Base-by-base conservation (phyloP, 2,113 vertebrate genomes). In the Poeciliopsis prolifica region DNA sequence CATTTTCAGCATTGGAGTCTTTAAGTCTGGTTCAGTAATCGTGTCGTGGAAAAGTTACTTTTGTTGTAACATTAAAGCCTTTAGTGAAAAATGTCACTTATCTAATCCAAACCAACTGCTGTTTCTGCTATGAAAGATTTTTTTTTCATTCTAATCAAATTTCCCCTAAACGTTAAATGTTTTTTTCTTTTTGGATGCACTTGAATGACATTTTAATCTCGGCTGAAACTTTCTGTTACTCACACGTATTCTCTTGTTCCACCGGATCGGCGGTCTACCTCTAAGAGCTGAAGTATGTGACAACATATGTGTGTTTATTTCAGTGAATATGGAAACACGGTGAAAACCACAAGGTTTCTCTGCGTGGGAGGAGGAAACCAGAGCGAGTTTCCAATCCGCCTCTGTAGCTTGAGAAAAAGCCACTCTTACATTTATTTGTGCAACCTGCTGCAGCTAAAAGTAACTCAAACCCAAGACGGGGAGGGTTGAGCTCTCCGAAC, bases 311-410 rank as follows among this genome's bases (percentile, higher is more conserved):
- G 26, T 66, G 75, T 76, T 79, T 75, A 74, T 80, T 71, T 85
- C 66, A 79, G 80, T 70, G 71, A 86, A 70, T 69, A 87, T 86
- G 87, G 77, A 91, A 89, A 90, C 76, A 62, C 33, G 82, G 67
- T 69, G 30, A 80, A 42, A 84, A 83, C 84, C 86, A 78, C 79
- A 90, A 68, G 33, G 73, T 81, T 83, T 88, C 72, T 76, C 65
- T 86, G 85, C 31, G 79, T 83, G 77, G 87, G 82, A 66, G 61
- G 81, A 87, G 79, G 86, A 88, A 91, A 87, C 72, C 82, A 86
- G 42, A 74, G 81, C 74, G 60, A 75, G 78, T 88, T 92, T 91
- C 89, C 87, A 86, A 79, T 67, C 81, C 66, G 77, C 79, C 65
- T 87, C 54, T 76, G 68, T 37, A 83, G 65, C 82, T 79, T 84